Base-by-base conservation (phyloP, 2,888 invertebrate species). In the Torymus texanus region DNA sequence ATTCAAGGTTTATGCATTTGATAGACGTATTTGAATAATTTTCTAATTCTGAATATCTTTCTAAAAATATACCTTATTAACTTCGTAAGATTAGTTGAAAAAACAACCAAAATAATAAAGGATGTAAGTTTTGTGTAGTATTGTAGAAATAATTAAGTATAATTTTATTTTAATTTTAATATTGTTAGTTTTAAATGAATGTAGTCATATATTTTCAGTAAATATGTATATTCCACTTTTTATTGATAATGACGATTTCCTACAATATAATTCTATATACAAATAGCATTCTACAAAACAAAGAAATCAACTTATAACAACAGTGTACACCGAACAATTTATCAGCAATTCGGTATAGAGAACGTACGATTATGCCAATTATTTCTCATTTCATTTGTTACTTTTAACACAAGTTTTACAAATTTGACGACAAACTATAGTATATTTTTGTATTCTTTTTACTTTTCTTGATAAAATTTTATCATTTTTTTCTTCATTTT, bases 261-360 rank as follows among this genome's bases (percentile, higher is more conserved):
- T 81, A 81, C 81, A 81, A 75, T 81, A 55, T 81, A 78, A 78
- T 72, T 72, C 58, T 81, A 81, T 81, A 78, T 81, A 81, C 74
- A 81, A 80, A 80, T 80, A 75, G 75, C 78, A 75, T 72, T 66
- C 75, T 75, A 78, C 77, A 66, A 81, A 78, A 81, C 74, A 75
- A 81, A 81, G 58, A 78, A 75, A 78, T 78, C 71, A 75, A 81
- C 70, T 78, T 66, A 78, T 81, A 81, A 78, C 75, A 81, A 81
- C 78, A 71, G 56, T 75, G 63, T 62, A 71, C 61, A 78, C 68
- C 75, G 77, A 78, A 78, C 11, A 56, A 65, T 65, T 59, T 21
- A 68, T 65, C 24, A 61, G 51, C 29, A 72, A 78, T 77, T 80
- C 74, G 77, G 68, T 21, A 63, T 63, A 58, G 62, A 67, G 61